Evolutionary conservation across 2,888 invertebrate species (phyloP).

Genomic region (Mythimna loreyi): DNA sequence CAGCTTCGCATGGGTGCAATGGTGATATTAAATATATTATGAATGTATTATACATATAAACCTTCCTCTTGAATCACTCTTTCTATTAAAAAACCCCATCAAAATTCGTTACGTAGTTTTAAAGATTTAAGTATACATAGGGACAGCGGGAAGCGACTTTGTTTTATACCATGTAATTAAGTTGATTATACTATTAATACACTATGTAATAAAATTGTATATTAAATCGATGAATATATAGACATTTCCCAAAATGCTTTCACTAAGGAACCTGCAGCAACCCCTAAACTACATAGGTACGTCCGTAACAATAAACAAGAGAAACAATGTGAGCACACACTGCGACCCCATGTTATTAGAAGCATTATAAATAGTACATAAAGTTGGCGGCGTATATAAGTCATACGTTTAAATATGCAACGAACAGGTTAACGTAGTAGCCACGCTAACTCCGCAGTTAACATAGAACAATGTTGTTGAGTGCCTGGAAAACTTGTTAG

Average conservation of each 20-base stretch:
- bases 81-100: too few species aligned
- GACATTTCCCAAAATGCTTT: conserved; percentile 5
- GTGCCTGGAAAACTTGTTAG: not conserved
- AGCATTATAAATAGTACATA: conserved; percentile 35
- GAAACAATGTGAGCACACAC: conserved; percentile 21
- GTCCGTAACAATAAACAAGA: conserved; percentile 12
- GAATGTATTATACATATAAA: too few species aligned
- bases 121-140: too few species aligned
- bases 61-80: too few species aligned
- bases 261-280: not conserved
- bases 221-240: not conserved
- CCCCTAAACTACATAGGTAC: not conserved
- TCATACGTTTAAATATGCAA: conserved; percentile 45
- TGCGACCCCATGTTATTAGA: conserved; percentile 24
- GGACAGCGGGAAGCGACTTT: too few species aligned
- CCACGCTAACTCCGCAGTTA: conserved; percentile 20
- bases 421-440: conserved; percentile 31
- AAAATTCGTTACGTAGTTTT: too few species aligned
- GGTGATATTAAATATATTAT: too few species aligned
- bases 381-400: conserved; percentile 39
- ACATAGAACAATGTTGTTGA: conserved; percentile 7
- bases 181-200: too few species aligned
- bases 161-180: too few species aligned
- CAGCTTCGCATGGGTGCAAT: too few species aligned
- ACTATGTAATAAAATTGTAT: too few species aligned